Conservation (phyloP, 2,113 vertebrate genomes). For the Romanogobio albipinnatus region DNA sequence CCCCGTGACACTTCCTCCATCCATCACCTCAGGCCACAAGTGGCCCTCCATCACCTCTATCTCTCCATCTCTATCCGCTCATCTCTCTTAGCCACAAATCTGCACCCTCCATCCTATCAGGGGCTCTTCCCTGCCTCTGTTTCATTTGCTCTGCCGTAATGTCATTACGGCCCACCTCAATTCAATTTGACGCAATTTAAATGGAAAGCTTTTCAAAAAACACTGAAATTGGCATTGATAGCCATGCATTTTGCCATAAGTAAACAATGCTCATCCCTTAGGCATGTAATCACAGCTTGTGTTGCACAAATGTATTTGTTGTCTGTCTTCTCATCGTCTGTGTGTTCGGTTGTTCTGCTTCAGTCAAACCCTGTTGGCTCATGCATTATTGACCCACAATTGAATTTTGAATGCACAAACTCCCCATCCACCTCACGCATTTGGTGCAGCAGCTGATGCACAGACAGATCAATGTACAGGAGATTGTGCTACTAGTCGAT, state of each 20-base stretch:
- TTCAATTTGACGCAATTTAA: slow-evolving; percentile 31
- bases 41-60: slow-evolving; percentile 21
- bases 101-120: background rate
- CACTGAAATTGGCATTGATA: slow-evolving; percentile 1
- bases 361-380: slow-evolving; percentile 37
- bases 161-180: slow-evolving; percentile 26
- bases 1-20: slow-evolving; percentile 35
- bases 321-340: background rate
- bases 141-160: slow-evolving; percentile 26
- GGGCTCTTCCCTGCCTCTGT: slow-evolving; percentile 8
- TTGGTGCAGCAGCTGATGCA: slow-evolving; percentile 9
- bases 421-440: slow-evolving; percentile 25
- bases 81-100: slow-evolving; percentile 37
- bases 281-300: background rate
- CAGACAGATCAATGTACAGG: slow-evolving; percentile 29
- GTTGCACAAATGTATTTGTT: slow-evolving; percentile 34
- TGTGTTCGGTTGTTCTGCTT: slow-evolving; percentile 41
- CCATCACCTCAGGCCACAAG: slow-evolving; percentile 45
- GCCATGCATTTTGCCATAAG: background rate
- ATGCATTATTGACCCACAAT: slow-evolving; percentile 58
- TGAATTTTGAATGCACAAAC: slow-evolving; percentile 56
- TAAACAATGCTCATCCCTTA: background rate
- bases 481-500: background rate
- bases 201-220: slow-evolving; percentile 39
- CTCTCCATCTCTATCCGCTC: slow-evolving; percentile 27